Base-by-base conservation (phyloP, 2,113 vertebrate species). In the Lynx canadensis region DNA sequence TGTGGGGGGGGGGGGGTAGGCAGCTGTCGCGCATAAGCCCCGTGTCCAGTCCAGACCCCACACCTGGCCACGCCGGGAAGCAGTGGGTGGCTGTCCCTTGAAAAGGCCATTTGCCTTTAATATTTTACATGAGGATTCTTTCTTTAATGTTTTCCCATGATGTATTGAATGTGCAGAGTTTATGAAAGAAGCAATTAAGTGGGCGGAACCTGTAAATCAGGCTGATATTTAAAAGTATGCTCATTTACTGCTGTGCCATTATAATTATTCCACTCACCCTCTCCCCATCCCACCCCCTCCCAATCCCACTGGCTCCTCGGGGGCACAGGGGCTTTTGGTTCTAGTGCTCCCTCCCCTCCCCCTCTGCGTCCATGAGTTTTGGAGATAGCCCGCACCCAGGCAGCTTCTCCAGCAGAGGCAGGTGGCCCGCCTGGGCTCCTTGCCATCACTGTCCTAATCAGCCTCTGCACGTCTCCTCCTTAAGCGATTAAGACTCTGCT, bases 111-210 rank as follows among this genome's bases (percentile, higher is more conserved):
- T 98, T 79, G 73, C 74, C 90, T 98, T 97, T 83, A 91, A 80
- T 96, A 94, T 92, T 95, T 96, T 86, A 27, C 96, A 80, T 36
- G 50, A 45, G 78, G 73, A 95, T 60, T 11, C 29, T 63, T 91
- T 97, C 81, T 97, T 98, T 96, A 31, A 95, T 92, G 83, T 95
- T 98, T 97, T 94, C 83, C 76, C 84, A 71, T 95, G 68, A 91
- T 87, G 19, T 94, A 94, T 97, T 48, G 71, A 96, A 97, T 78
- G 63, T 81, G 89, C 50, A 92, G 91, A 93, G 88, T 97, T 98
- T 97, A 96, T 97, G 94, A 97, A 98, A 98, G 96, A 98, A 97
- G 68, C 45, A 96, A 94, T 98, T 96, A 97, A 92, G 48, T 97
- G 83, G 66, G 94, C 21, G n/a, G 71, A 91, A 66, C 41, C 63